Conservation (phyloP, 2,797 vertebrate species). For the Potorous gilbertii region DNA sequence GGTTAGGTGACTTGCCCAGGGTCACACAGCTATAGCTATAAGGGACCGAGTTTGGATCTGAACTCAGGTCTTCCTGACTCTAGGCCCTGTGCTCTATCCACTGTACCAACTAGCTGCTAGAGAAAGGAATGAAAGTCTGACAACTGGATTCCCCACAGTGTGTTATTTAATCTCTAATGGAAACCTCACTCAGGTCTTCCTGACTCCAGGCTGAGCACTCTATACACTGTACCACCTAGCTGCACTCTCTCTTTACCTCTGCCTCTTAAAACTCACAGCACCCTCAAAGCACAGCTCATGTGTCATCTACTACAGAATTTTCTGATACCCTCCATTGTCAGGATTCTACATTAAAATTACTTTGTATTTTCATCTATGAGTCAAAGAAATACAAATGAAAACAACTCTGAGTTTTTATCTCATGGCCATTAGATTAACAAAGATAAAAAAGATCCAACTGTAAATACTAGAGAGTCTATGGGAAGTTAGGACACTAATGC, state of each 20-base stretch:
- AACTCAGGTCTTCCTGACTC: neutral
- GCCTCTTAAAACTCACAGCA: neutral
- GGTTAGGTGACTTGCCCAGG: neutral
- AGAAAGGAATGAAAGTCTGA: neutral
- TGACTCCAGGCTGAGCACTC: neutral
- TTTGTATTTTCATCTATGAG: neutral
- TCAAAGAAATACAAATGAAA: neutral
- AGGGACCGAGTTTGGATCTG: neutral
- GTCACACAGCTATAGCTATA: neutral
- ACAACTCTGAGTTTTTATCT: neutral
- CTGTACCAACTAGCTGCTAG: neutral
- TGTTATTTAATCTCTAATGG: neutral
- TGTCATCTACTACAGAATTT: neutral
- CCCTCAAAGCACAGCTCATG: neutral
- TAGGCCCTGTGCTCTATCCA: neutral
- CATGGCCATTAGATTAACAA: neutral
- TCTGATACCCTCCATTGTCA: neutral
- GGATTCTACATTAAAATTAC: neutral
- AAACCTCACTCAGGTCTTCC: neutral
- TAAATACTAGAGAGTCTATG: neutral
- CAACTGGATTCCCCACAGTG: neutral
- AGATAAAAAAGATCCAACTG: neutral
- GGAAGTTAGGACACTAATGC: neutral
- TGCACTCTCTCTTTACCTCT: neutral
- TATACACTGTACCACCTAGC: neutral